A percentile compares a stretch with the other conserved stretches of the same genome.
These are phyloP conservation scores for Diarsia dahlii DNA, from an alignment of 2,888 invertebrate species.

Conservation along the genomic window DNA sequence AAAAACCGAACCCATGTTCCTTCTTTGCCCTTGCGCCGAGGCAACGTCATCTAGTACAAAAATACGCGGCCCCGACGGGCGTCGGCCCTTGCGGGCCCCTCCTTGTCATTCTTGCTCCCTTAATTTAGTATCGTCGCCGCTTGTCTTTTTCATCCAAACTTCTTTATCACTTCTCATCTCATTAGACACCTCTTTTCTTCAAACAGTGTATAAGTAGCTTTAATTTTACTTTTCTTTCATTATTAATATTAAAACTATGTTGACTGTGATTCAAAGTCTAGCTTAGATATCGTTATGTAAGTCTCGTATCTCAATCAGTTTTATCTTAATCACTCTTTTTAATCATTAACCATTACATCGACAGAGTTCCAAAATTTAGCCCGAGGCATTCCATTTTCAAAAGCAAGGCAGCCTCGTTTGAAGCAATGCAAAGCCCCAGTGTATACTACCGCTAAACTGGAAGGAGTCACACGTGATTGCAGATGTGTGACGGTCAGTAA, in stretches of 20 bases:
- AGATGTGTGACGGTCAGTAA: slow-evolving; percentile 77
- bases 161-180: too few relatives aligned
- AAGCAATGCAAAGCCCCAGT: not conserved
- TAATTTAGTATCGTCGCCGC: too few relatives aligned
- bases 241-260: not conserved
- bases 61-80: too few relatives aligned
- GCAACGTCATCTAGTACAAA: too few relatives aligned
- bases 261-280: not conserved
- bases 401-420: not conserved
- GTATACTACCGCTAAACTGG: slow-evolving; percentile 43
- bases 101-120: too few relatives aligned
- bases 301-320: not conserved
- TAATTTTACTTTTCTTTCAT: not conserved
- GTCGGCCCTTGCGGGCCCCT: too few relatives aligned
- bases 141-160: too few relatives aligned
- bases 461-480: slow-evolving; percentile 75
- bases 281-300: not conserved
- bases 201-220: not conserved
- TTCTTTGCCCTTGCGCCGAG: too few relatives aligned
- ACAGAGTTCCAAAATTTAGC: not conserved
- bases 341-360: not conserved
- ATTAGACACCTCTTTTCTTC: too few relatives aligned
- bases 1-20: too few relatives aligned
- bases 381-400: not conserved
- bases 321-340: not conserved